A percentile compares a stretch with the other conserved stretches of the same genome.
Evolutionary conservation across 2,797 vertebrate species (phyloP).

Genomic region (Lacerta bilineata): DNA sequence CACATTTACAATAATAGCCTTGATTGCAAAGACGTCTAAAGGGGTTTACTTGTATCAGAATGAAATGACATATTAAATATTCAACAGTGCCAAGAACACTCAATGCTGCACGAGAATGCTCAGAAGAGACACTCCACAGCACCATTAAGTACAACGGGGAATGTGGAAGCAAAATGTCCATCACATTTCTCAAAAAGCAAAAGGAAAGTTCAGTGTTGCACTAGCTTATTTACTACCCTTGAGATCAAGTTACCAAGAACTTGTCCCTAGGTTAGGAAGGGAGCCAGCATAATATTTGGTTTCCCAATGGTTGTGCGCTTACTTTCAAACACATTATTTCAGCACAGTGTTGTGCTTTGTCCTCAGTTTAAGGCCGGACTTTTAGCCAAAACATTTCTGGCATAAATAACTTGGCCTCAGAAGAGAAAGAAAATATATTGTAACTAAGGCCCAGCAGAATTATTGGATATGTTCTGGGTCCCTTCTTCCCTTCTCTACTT

Average conservation of each 20-base stretch:
- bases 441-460: slow-evolving; percentile 35
- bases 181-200: slow-evolving; percentile 1
- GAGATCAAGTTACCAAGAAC: slow-evolving; percentile 25
- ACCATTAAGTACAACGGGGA: neutral
- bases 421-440: slow-evolving; percentile 21
- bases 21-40: slow-evolving; percentile 45
- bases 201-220: neutral
- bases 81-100: slow-evolving; percentile 47
- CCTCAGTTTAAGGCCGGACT: slow-evolving; percentile 22
- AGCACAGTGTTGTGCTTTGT: neutral
- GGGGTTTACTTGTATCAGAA: slow-evolving; percentile 40
- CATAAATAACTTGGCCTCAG: neutral
- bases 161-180: slow-evolving; percentile 26
- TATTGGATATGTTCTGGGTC: slow-evolving; percentile 37
- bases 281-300: slow-evolving; percentile 11
- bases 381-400: slow-evolving; percentile 17
- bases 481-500: slow-evolving; percentile 15
- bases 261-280: slow-evolving; percentile 34
- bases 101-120: slow-evolving; percentile 2
- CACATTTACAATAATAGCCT: slow-evolving; percentile 45
- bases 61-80: slow-evolving; percentile 32
- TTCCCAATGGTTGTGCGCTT: slow-evolving; percentile 20
- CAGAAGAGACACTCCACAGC: slow-evolving; percentile 32
- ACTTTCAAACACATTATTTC: slow-evolving; percentile 40
- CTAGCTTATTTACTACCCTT: neutral